Evolutionary conservation across 2,888 invertebrate genomes (phyloP).

Genomic region (Acanthosepion esculentum): DNA sequence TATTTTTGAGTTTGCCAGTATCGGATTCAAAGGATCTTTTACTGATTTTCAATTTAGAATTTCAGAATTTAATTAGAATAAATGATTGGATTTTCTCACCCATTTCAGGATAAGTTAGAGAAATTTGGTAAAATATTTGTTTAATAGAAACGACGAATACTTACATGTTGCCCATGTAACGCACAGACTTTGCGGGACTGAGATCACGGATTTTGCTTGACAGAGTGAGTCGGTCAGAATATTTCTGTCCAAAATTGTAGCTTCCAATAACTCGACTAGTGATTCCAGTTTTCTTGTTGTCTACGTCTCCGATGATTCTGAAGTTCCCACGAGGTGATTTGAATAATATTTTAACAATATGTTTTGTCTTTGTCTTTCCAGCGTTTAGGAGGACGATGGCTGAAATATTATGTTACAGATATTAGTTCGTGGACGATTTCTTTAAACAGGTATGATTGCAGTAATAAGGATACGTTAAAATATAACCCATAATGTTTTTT

Average conservation of each 20-base stretch:
- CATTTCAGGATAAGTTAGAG: too few species aligned
- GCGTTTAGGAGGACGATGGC: not conserved
- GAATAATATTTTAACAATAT: conserved; percentile 39
- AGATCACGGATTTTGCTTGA: conserved; percentile 53
- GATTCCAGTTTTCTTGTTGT: conserved; percentile 34
- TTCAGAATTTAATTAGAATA: too few species aligned
- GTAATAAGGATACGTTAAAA: too few species aligned
- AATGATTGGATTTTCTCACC: too few species aligned
- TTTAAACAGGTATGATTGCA: too few species aligned
- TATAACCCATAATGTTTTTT: too few species aligned
- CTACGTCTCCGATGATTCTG: not conserved
- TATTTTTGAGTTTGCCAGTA: not conserved
- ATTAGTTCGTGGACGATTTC: not conserved
- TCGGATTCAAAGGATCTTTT: not conserved
- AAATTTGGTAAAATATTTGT: not conserved
- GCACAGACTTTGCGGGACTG: conserved; percentile 50
- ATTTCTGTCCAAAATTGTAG: conserved; percentile 47
- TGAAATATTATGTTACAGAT: not conserved
- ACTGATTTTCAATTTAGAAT: too few species aligned
- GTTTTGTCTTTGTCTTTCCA: conserved; percentile 24
- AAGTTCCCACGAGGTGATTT: not conserved
- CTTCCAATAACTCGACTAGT: conserved; percentile 46
- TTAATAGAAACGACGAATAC: conserved; percentile 35
- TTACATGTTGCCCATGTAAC: conserved; percentile 53
- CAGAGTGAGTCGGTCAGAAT: conserved; percentile 49